Evolutionary conservation across 2,113 vertebrate genomes (phyloP).

Genomic region (Percopsis transmontana): DNA sequence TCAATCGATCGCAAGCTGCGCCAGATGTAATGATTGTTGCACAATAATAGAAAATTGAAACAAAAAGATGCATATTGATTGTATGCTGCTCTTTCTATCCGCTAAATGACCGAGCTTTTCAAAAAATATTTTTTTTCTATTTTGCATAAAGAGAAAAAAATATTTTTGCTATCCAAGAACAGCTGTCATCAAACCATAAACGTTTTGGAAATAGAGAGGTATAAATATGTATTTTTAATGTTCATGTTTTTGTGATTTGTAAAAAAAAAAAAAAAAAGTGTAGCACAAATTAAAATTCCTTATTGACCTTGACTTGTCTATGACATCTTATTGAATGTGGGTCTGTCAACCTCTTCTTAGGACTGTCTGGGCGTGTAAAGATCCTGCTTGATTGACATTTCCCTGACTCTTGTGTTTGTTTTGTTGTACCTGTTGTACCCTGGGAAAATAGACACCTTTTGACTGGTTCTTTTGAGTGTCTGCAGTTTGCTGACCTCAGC

Average conservation of each 20-base stretch:
- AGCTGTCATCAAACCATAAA: constrained; percentile 64
- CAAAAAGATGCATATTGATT: constrained; percentile 60
- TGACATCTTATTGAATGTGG: neutral
- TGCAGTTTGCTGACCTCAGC: too few species aligned
- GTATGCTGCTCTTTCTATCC: constrained; percentile 68
- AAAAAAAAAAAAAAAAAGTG: constrained; percentile 49
- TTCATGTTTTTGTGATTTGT: constrained; percentile 73
- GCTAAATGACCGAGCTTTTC: constrained; percentile 66
- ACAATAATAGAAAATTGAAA: constrained; percentile 45
- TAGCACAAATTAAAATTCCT: constrained; percentile 76
- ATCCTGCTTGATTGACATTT: too few species aligned
- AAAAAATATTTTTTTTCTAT: constrained; percentile 64
- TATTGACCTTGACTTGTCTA: constrained; percentile 43
- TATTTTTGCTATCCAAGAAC: constrained; percentile 66
- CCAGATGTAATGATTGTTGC: constrained; percentile 65
- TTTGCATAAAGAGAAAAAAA: constrained; percentile 57
- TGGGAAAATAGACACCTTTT: neutral
- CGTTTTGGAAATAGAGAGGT: constrained; percentile 70
- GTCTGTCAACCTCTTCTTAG: too few species aligned
- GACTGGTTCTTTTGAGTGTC: neutral
- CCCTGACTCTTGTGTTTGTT: neutral
- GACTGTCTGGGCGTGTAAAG: too few species aligned
- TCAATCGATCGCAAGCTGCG: constrained; percentile 54
- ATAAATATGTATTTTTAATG: constrained; percentile 72
- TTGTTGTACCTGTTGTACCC: neutral